A percentile compares a stretch with the other conserved stretches of the same genome.
Evolutionary conservation across 2,797 vertebrate species (phyloP).

Genomic region (Zalophus californianus): DNA sequence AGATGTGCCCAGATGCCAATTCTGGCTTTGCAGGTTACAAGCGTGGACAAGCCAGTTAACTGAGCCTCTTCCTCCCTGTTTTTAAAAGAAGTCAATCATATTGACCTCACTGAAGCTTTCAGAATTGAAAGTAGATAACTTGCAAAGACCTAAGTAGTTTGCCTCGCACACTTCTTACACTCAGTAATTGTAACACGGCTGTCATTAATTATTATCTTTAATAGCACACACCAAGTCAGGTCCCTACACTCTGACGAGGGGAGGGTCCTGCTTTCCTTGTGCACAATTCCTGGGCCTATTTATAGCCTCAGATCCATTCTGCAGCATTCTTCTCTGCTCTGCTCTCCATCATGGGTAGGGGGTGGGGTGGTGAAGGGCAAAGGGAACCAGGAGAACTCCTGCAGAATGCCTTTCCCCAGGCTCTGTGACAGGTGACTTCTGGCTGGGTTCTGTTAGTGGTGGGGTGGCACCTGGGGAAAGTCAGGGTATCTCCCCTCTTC

Average conservation of each 20-base stretch:
- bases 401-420: background rate
- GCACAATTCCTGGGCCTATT: background rate
- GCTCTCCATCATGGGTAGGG: background rate
- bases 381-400: background rate
- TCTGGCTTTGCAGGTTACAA: background rate
- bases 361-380: accelerated
- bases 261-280: background rate
- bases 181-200: background rate
- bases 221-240: background rate
- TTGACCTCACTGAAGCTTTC: background rate
- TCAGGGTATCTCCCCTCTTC: background rate
- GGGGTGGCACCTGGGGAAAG: background rate
- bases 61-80: background rate
- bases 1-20: accelerated
- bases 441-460: background rate
- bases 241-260: too few relatives aligned
- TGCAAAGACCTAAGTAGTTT: background rate
- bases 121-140: background rate
- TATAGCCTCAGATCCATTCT: background rate
- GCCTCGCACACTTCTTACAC: background rate
- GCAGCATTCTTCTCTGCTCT: background rate
- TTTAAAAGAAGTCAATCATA: background rate
- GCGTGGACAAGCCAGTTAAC: background rate
- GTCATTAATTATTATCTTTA: background rate
- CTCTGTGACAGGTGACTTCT: background rate